Evolutionary conservation across 2,113 vertebrate genomes (phyloP).

Genomic region (Nesoenas mayeri): DNA sequence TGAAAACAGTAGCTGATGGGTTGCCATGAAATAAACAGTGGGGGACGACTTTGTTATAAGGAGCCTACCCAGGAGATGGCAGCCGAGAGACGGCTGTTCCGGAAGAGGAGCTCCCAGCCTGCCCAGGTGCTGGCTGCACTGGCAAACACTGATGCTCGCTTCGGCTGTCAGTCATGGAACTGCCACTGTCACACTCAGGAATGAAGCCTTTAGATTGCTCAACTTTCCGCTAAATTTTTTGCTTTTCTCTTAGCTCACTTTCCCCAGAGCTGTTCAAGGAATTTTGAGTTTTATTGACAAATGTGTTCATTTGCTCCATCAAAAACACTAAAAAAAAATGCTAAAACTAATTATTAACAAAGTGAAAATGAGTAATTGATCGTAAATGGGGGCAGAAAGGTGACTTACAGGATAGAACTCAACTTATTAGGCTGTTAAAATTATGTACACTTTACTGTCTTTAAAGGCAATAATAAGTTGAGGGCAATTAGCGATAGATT

Average conservation of each 20-base stretch:
- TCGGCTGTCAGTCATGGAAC: rapidly evolving
- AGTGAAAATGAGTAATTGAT: neutral
- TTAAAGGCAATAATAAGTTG: neutral
- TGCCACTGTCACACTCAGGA: neutral
- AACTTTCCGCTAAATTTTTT: neutral
- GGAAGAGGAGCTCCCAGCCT: rapidly evolving
- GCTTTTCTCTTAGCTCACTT: neutral
- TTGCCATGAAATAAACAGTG: rapidly evolving
- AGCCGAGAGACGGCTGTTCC: neutral
- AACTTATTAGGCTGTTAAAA: neutral
- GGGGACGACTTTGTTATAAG: neutral
- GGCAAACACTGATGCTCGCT: rapidly evolving
- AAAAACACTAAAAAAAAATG: neutral
- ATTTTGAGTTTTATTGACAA: neutral
- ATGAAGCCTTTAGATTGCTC: neutral
- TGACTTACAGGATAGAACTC: neutral
- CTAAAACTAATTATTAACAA: neutral
- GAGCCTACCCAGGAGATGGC: slow-evolving; percentile 44
- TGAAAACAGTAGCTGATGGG: neutral
- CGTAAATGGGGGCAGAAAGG: neutral
- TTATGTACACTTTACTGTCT: neutral
- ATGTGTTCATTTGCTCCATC: neutral
- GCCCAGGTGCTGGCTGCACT: neutral
- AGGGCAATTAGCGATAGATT: neutral
- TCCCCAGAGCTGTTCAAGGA: neutral